Evolutionary conservation across 2,888 invertebrate genomes (phyloP), one percentile per base, ranked within the genome.

Genomic region (Chromoteleia sp.): DNA sequence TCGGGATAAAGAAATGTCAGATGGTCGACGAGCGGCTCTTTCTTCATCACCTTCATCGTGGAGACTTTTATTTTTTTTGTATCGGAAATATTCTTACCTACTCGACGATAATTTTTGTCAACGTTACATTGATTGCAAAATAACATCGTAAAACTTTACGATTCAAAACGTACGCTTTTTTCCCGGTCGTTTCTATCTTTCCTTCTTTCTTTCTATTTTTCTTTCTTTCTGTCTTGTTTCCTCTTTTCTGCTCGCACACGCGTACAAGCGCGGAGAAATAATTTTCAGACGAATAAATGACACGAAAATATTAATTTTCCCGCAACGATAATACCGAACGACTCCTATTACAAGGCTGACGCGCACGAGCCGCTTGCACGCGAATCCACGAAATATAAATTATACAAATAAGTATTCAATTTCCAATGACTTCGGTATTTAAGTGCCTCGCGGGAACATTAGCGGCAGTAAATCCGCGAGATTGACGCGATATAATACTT

Each of bases 401-500:
- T 74, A 36, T 54, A 59, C 68, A 70, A 82, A 78, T 58, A 78
- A 82, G 82, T 78, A 82, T 82, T 82, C 78, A 67, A 82, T 76
- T 76, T 73, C 71, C 76, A 61, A 73, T 63, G 77, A 30, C 74
- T 67, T 29, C 36, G 74, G 68, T 58, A 17, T 73, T 81, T 77
- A 52, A 81, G 74, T 81, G 68, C 43, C 76, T 59, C 50, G 73
- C 67, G 70, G 68, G 61, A 79, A 83, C 74, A 83, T 84, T 84
- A 86, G 70, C 59, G 67, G 82, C 81, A 76, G 85, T 85, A 84
- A 85, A 85, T 85, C 80, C 68, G 45, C 70, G 56, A 83, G 84
- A 85, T 86, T 86, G 86, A 85, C 85, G 84, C 82, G 85, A 85
- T 85, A 85, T 85, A 84, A 81, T 68, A 79, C 77, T 83, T 81